phyloP scores from a whole-genome alignment of 1,140 invertebrate species.

The Drosophila ercepeae region DNA sequence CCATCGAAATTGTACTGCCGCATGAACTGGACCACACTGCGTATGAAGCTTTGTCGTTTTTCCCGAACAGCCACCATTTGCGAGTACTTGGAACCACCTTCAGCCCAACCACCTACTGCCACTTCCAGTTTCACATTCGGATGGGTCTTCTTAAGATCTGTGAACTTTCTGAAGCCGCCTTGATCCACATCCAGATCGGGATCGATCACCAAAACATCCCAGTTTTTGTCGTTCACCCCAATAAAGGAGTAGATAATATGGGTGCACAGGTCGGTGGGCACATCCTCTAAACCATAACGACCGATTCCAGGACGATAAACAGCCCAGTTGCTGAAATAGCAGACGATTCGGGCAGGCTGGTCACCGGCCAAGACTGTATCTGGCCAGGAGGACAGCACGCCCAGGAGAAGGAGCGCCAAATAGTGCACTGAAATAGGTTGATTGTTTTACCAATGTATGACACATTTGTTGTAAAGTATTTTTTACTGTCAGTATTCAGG shows the following conservation, averaged over 20 bases:
- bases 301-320: conserved; percentile 93
- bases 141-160: conserved; percentile 88
- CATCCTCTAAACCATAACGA: conserved; percentile 91
- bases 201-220: conserved; percentile 91
- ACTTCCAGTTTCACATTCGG: conserved; percentile 91
- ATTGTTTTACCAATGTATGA: too few species aligned
- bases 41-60: conserved; percentile 89
- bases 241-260: conserved; percentile 96
- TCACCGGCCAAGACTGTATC: conserved; percentile 25
- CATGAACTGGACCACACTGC: conserved; percentile 91
- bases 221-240: conserved; percentile 91
- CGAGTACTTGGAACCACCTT: conserved; percentile 94
- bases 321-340: conserved; percentile 97
- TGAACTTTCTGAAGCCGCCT: conserved; percentile 93
- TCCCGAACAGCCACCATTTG: conserved; percentile 89
- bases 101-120: conserved; percentile 94
- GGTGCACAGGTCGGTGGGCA: conserved; percentile 92
- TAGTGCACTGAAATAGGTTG: conserved; percentile 33
- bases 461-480: too few species aligned
- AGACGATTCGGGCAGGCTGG: conserved; percentile 88
- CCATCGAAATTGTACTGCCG: conserved; percentile 91
- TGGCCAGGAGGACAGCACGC: conserved; percentile 31
- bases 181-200: conserved; percentile 91
- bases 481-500: too few species aligned
- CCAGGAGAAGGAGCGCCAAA: conserved; percentile 39